Evolutionary conservation across 1,140 invertebrate genomes (phyloP), one percentile per base, ranked within the genome.

Genomic region (Thalassaphorura encarpata): DNA sequence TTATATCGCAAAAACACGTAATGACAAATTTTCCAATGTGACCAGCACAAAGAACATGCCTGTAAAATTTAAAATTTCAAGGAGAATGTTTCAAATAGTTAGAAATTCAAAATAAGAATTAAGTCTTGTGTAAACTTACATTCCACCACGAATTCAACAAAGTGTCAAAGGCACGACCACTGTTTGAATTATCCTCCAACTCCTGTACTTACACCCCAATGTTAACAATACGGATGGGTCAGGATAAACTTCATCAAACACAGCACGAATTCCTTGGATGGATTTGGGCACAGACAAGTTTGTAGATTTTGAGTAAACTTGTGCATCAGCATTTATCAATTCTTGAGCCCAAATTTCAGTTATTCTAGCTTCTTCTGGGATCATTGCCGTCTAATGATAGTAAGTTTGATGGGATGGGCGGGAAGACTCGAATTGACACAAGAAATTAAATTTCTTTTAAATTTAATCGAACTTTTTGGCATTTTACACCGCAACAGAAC

Each of bases 81-180:
- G n/a, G n/a, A n/a, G n/a, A n/a, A n/a, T n/a, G n/a, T n/a, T n/a
- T n/a, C n/a, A n/a, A n/a, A n/a, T n/a, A n/a, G n/a, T n/a, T n/a
- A n/a, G n/a, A n/a, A n/a, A n/a, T n/a, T n/a, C n/a, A n/a, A n/a
- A n/a, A n/a, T n/a, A n/a, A n/a, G n/a, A n/a, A n/a, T n/a, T n/a
- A n/a, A n/a, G n/a, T n/a, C n/a, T n/a, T n/a, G n/a, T n/a, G n/a
- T n/a, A n/a, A 23, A 71, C 73, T 77, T 70, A 84, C 80, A 96
- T 99, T 67, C 97, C 97, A 59, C 97, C 97, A 76, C 97, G 75
- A 99, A 99, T 76, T 99, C 97, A n/a, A 99, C 87, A 23, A 95
- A 97, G 93, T 97, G 46, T 83, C 72, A 43, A 79, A 77, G 4
- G 85, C 94, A 42, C 76, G 79, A 16, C 81, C 76, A 24, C 83